These are phyloP conservation scores for Phymatocera aterrima DNA, from an alignment of 2,888 invertebrate species.

Conservation along the genomic window DNA sequence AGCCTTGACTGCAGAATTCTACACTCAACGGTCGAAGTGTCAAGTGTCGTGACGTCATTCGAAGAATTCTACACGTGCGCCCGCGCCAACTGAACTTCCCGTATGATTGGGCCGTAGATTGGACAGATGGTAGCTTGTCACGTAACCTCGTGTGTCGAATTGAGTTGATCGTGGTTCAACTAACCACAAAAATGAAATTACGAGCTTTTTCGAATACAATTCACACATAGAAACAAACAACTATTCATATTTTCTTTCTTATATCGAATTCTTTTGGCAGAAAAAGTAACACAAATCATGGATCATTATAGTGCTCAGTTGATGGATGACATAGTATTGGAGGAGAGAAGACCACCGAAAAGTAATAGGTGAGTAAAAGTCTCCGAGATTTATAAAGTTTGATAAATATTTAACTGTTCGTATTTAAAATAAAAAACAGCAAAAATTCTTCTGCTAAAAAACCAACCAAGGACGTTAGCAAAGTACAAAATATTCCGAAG, in stretches of 20 bases:
- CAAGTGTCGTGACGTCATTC: not conserved
- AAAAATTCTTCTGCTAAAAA: constrained; percentile 25
- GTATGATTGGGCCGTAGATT: no score
- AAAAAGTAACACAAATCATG: constrained; percentile 54
- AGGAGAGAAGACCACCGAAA: constrained; percentile 51
- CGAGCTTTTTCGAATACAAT: constrained; percentile 4
- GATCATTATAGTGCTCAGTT: constrained; percentile 62
- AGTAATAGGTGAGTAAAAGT: constrained; percentile 52
- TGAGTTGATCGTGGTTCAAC: not conserved
- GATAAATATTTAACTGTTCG: not conserved
- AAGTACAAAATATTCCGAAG: constrained; percentile 20
- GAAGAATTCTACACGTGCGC: not conserved
- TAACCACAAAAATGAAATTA: constrained; percentile 16
- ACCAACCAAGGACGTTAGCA: constrained; percentile 30
- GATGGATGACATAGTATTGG: constrained; percentile 64
- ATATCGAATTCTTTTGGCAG: not conserved
- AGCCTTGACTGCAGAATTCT: no score
- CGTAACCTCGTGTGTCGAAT: not conserved
- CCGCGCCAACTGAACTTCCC: not conserved
- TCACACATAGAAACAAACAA: not conserved
- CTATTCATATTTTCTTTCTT: not conserved
- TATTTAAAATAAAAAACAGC: constrained; percentile 38
- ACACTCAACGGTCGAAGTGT: no score
- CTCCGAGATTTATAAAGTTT: constrained; percentile 3
- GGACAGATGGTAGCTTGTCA: not conserved